phyloP scores from a whole-genome alignment of 2,888 invertebrate species.

The Cosmia pyralina region DNA sequence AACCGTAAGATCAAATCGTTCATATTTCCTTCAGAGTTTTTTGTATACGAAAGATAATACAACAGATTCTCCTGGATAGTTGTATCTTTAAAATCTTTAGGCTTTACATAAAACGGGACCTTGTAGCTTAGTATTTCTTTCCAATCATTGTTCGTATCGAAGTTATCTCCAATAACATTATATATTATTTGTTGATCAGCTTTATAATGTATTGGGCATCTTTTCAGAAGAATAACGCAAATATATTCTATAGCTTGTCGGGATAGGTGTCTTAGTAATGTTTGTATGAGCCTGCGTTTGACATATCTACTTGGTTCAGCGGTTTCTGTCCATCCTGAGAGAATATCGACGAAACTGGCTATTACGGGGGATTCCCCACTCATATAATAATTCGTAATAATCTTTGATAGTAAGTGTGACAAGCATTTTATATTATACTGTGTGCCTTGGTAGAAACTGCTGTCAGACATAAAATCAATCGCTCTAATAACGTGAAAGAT shows the following conservation, averaged over 20 bases:
- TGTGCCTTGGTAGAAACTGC: constrained; percentile 73
- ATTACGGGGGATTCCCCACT: constrained; percentile 85
- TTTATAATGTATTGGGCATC: constrained; percentile 84
- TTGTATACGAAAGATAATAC: constrained; percentile 89
- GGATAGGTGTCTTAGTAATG: constrained; percentile 89
- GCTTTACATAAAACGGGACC: constrained; percentile 81
- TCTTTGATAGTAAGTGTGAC: constrained; percentile 91
- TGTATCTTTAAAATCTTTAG: constrained; percentile 90
- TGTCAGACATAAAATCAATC: constrained; percentile 91
- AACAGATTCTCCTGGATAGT: constrained; percentile 91
- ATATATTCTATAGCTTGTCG: constrained; percentile 91
- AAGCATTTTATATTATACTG: constrained; percentile 83
- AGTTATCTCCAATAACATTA: constrained; percentile 87
- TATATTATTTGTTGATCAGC: constrained; percentile 81
- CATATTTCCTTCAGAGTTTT: constrained; percentile 73
- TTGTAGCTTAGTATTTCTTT: constrained; percentile 90
- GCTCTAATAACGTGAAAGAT: constrained; percentile 91
- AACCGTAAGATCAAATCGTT: constrained; percentile 88
- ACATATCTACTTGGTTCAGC: constrained; percentile 77
- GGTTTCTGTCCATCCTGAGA: constrained; percentile 87
- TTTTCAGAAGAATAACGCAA: constrained; percentile 89
- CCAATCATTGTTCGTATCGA: constrained; percentile 91
- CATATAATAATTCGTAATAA: constrained; percentile 90
- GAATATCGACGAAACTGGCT: constrained; percentile 87
- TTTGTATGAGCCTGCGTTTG: constrained; percentile 85